These are phyloP conservation scores for Odontamblyopus rebecca DNA, from an alignment of 2,797 vertebrate species.

Conservation along the genomic window DNA sequence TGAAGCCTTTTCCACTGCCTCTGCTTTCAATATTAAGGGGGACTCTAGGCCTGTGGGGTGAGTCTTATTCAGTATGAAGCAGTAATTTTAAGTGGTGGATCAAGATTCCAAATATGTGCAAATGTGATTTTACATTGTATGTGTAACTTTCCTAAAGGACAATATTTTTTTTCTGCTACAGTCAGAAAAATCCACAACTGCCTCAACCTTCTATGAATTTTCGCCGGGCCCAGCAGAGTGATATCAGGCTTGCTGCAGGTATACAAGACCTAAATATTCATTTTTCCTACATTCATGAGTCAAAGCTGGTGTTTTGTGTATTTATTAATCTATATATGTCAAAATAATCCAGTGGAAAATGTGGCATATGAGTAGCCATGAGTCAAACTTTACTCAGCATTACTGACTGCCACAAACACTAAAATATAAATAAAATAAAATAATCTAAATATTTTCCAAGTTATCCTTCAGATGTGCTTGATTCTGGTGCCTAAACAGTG, in stretches of 20 bases:
- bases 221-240: slow-evolving; percentile 19
- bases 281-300: background rate
- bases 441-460: background rate
- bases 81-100: background rate
- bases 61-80: background rate
- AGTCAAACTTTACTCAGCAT: background rate
- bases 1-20: slow-evolving; percentile 10
- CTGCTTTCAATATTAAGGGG: slow-evolving; percentile 11
- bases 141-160: background rate
- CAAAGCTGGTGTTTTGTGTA: background rate
- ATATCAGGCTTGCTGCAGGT: slow-evolving; percentile 46
- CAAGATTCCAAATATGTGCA: background rate
- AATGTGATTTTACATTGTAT: background rate
- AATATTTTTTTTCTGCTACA: slow-evolving; percentile 31
- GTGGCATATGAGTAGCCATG: background rate
- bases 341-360: background rate
- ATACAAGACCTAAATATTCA: slow-evolving; percentile 18
- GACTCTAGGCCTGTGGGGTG: slow-evolving; percentile 35
- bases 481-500: no score
- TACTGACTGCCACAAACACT: background rate
- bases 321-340: background rate
- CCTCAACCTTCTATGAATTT: slow-evolving; percentile 11
- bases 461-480: background rate
- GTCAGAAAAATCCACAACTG: slow-evolving; percentile 17
- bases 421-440: background rate